Percentiles rank a stretch among this genome's conserved stretches.
These are phyloP conservation scores for Varanus komodoensis DNA, from an alignment of 2,113 vertebrate species.

Conservation along the genomic window DNA sequence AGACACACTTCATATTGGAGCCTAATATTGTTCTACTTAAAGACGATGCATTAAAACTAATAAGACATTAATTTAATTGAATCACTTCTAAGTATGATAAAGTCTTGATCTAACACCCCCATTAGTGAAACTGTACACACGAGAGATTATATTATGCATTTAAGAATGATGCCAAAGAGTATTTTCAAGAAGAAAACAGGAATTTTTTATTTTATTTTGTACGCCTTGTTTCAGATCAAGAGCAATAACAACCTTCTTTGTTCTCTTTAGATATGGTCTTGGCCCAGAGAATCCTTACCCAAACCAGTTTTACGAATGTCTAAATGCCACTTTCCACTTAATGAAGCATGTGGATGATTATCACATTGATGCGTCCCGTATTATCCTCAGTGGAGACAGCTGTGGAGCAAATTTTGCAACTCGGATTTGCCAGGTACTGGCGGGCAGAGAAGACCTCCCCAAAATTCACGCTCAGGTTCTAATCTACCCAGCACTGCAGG, in stretches of 20 bases:
- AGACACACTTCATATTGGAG: not conserved
- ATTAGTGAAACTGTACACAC: too few species aligned
- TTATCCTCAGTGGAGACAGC: constrained; percentile 80
- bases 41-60: not conserved
- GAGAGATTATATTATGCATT: too few species aligned
- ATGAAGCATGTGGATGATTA: constrained; percentile 76
- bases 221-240: too few species aligned
- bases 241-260: not conserved
- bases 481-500: constrained; percentile 79
- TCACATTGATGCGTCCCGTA: constrained; percentile 68
- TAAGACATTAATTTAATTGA: not conserved
- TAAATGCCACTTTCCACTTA: constrained; percentile 76
- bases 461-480: constrained; percentile 78
- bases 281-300: constrained; percentile 77
- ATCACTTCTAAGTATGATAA: too few species aligned
- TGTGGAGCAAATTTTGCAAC: constrained; percentile 72
- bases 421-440: constrained; percentile 75
- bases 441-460: constrained; percentile 67
- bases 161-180: too few species aligned
- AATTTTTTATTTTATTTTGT: too few species aligned
- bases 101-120: too few species aligned
- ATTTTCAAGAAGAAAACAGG: not conserved
- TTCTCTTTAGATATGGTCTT: constrained; percentile 71
- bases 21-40: not conserved
- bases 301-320: constrained; percentile 71